Evolutionary conservation across 2,888 invertebrate genomes (phyloP), one percentile per base, ranked within the genome.

Genomic region (Sinhomidia bicolor): DNA sequence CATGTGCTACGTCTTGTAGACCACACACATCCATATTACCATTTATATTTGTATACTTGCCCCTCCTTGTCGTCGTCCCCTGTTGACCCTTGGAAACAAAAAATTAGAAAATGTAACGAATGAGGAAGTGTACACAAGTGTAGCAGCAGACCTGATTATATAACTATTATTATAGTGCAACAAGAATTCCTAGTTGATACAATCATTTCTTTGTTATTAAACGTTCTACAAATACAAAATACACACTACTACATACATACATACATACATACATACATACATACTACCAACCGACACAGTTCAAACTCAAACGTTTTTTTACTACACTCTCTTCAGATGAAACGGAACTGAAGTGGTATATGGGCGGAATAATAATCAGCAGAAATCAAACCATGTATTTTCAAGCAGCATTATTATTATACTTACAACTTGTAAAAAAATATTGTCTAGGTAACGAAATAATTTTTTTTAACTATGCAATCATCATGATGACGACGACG

Each of bases 181-280:
- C 89, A 81, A 89, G 82, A 89, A 89, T 89, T 89, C 89, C 89
- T 89, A 85, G 89, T 85, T 80, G 82, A 89, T 81, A 89, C 89
- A 89, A 89, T 89, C 89, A 88, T 85, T 60, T 84, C 29, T 84
- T n/a, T n/a, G n/a, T n/a, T n/a, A n/a, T n/a, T n/a, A n/a, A n/a
- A n/a, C n/a, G n/a, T n/a, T n/a, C n/a, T n/a, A n/a, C 12, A 65
- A 82, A 29, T 20, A 41, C 6, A 41, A 17, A 81, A 62, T 65
- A n/a, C 62, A 29, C n/a, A n/a, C n/a, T n/a, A 62, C 62, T 62
- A 29, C 62, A 17, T 36, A 36, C 7, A 36, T 36, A 36, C 36
- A 36, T 36, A 36, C 36, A 36, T 36, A 36, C 36, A 36, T 36
- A 36, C 7, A 36, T 36, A n/a, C 47, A 54, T 68, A 32, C 32